A percentile compares a stretch with the other conserved stretches of the same genome.
Conservation (phyloP, 2,888 invertebrate genomes). For the Endotricha flammealis region DNA sequence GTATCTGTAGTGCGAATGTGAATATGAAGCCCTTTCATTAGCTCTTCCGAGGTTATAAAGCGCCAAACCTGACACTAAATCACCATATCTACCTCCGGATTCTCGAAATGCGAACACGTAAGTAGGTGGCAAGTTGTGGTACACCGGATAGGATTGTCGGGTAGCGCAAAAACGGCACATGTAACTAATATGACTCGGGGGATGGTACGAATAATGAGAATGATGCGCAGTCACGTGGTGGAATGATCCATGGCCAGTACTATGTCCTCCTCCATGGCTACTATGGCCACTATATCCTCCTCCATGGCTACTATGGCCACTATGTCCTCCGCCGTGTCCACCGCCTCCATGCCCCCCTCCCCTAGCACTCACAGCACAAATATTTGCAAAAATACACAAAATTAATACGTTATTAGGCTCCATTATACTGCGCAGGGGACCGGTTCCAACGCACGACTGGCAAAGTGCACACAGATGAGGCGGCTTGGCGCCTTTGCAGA, state of each 20-base stretch:
- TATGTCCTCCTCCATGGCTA: conserved; percentile 1
- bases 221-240: conserved; percentile 51
- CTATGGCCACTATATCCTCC: conserved; percentile 13
- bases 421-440: conserved; percentile 56
- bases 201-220: conserved; percentile 59
- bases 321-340: not conserved
- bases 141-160: conserved; percentile 57
- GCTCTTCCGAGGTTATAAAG: conserved; percentile 64
- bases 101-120: conserved; percentile 63
- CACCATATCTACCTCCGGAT: conserved; percentile 48
- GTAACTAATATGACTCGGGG: conserved; percentile 52
- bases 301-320: not conserved
- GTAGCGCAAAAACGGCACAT: conserved; percentile 52
- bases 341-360: conserved; percentile 16
- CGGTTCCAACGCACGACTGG: conserved; percentile 59
- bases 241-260: conserved; percentile 27
- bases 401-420: conserved; percentile 31
- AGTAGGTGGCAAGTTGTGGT: conserved; percentile 51
- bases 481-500: conserved; percentile 51
- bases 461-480: conserved; percentile 38
- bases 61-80: conserved; percentile 57
- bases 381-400: conserved; percentile 26
- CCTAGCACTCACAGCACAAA: conserved; percentile 37
- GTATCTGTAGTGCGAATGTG: conserved; percentile 36
- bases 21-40: conserved; percentile 20